These are phyloP conservation scores for Plagodis pulveraria DNA, from an alignment of 2,888 invertebrate species.

Conservation along the genomic window DNA sequence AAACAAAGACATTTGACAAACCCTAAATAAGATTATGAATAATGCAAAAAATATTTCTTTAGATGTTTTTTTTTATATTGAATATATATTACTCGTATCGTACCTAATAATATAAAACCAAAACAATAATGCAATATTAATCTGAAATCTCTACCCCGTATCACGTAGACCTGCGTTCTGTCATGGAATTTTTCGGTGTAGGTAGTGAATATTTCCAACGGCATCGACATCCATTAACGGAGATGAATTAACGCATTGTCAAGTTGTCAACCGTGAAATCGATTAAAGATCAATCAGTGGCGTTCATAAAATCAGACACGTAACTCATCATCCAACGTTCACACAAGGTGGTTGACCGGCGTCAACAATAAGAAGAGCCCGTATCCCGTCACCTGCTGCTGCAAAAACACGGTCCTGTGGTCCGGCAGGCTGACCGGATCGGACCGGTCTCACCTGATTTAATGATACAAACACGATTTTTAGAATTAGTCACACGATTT, in stretches of 20 bases:
- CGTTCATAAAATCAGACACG: constrained; percentile 20
- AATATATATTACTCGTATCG: no score
- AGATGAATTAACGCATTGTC: background rate
- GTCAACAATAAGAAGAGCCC: constrained; percentile 66
- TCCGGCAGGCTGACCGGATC: constrained; percentile 47
- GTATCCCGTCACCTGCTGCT: constrained; percentile 76
- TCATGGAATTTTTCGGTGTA: no score
- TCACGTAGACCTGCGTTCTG: no score
- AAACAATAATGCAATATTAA: no score
- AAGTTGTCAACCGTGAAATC: background rate
- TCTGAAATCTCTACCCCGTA: no score
- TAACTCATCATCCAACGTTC: constrained; percentile 40
- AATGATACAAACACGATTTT: constrained; percentile 65
- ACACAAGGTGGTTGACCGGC: constrained; percentile 70
- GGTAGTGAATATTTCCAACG: no score
- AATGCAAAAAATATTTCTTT: no score
- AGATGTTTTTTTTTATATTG: no score
- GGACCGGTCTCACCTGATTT: constrained; percentile 62
- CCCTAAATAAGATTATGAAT: no score
- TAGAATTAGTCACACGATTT: constrained; percentile 53
- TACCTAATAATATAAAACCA: no score
- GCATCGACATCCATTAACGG: no score
- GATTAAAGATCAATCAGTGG: constrained; percentile 12
- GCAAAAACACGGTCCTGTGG: constrained; percentile 66
- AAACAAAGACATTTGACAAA: no score